phyloP scores from a whole-genome alignment of 2,888 invertebrate genomes.

The Drosophila differens region DNA sequence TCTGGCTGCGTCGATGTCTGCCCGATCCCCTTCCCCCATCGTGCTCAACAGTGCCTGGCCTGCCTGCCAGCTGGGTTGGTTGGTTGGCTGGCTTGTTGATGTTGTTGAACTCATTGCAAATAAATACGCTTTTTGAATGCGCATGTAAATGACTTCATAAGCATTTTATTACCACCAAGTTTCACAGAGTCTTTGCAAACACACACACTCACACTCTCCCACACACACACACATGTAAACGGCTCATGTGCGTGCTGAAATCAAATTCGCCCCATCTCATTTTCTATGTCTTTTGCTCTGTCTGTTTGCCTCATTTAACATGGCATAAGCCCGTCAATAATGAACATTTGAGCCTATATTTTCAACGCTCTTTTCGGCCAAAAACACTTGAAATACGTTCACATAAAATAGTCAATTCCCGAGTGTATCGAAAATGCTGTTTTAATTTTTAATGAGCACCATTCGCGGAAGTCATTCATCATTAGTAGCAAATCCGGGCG shows the following conservation, averaged over 20 bases:
- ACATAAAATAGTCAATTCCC: slow-evolving; percentile 16
- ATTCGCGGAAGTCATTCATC: slow-evolving; percentile 76
- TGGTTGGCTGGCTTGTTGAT: slow-evolving; percentile 63
- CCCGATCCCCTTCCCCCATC: background rate
- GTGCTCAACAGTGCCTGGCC: background rate
- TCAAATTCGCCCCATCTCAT: slow-evolving; percentile 33
- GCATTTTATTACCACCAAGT: slow-evolving; percentile 80
- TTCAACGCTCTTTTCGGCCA: slow-evolving; percentile 19
- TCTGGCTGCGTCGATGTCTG: slow-evolving; percentile 42
- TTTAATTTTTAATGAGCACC: slow-evolving; percentile 77
- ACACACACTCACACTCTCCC: background rate
- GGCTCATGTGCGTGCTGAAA: slow-evolving; percentile 34
- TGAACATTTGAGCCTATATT: slow-evolving; percentile 35
- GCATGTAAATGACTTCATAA: slow-evolving; percentile 83
- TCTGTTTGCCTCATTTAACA: slow-evolving; percentile 24
- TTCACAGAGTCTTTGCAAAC: slow-evolving; percentile 32
- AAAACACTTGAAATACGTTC: slow-evolving; percentile 7
- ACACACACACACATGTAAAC: background rate
- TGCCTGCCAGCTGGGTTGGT: slow-evolving; percentile 6
- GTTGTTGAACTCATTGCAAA: slow-evolving; percentile 82
- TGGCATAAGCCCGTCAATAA: slow-evolving; percentile 28
- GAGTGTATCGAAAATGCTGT: slow-evolving; percentile 51
- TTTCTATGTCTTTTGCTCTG: background rate
- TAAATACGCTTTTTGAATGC: slow-evolving; percentile 80
- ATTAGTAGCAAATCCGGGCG: slow-evolving; percentile 76